Percentiles rank a stretch among this genome's conserved stretches.
phyloP scores from a whole-genome alignment of 2,888 invertebrate species.

The Acleris laterana region DNA sequence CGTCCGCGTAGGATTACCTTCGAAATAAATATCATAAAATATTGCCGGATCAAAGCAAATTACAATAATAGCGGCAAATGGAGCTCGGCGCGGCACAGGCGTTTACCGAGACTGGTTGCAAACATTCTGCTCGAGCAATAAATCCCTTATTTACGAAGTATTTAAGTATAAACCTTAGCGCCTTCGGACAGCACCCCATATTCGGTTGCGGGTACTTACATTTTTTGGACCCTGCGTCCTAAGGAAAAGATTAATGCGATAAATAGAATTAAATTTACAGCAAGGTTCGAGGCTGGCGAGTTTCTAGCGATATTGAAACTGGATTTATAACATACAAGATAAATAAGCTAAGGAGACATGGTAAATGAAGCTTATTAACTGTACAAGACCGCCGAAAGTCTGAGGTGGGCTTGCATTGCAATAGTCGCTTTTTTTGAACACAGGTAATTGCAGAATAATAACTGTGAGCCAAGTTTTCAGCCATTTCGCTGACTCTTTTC shows the following conservation, averaged over 20 bases:
- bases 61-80: constrained; percentile 38
- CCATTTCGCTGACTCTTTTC: constrained; percentile 3
- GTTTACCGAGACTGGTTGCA: constrained; percentile 31
- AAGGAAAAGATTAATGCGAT: constrained; percentile 6
- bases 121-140: constrained; percentile 24
- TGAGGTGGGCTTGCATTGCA: too few relatives aligned
- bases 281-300: not conserved
- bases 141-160: constrained; percentile 40
- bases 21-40: constrained; percentile 29
- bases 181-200: constrained; percentile 21
- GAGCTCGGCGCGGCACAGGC: constrained; percentile 24
- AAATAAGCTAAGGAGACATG: too few relatives aligned
- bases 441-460: constrained; percentile 19
- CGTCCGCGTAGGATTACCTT: constrained; percentile 20
- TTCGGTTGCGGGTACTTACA: constrained; percentile 14
- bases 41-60: constrained; percentile 33
- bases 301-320: not conserved
- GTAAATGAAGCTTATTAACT: too few relatives aligned
- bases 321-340: too few relatives aligned
- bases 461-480: not conserved
- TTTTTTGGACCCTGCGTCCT: constrained; percentile 13
- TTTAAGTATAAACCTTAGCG: constrained; percentile 14
- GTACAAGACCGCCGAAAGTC: too few relatives aligned
- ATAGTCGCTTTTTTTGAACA: constrained; percentile 7
- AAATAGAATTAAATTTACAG: not conserved